Percentiles rank a stretch among this genome's conserved stretches.
Evolutionary conservation across 2,888 invertebrate species (phyloP).

Genomic region (Drosophila aldrichi): DNA sequence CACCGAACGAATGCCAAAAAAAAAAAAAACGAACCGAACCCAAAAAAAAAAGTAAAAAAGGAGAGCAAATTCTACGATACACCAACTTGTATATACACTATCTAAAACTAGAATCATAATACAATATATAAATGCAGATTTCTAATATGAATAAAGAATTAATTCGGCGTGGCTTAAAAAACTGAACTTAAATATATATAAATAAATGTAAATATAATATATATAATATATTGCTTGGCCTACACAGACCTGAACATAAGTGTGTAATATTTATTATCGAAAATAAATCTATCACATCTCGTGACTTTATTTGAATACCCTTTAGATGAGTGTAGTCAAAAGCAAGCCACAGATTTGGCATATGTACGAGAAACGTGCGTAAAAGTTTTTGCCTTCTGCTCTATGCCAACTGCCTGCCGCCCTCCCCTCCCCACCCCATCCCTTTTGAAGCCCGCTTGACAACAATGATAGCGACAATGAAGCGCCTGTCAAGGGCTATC

Average conservation of each 20-base stretch:
- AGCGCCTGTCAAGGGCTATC: slow-evolving; percentile 19
- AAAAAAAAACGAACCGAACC: too few relatives aligned
- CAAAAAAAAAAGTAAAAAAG: slow-evolving; percentile 19
- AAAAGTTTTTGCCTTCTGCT: slow-evolving; percentile 21
- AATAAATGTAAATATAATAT: too few relatives aligned
- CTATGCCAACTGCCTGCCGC: neutral
- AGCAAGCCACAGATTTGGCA: slow-evolving; percentile 40
- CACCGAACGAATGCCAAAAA: slow-evolving; percentile 49
- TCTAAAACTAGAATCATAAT: neutral
- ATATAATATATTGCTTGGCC: too few relatives aligned
- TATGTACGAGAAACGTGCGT: slow-evolving; percentile 39
- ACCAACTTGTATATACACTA: neutral
- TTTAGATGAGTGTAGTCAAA: neutral
- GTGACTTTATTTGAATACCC: neutral
- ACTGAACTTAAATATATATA: too few relatives aligned
- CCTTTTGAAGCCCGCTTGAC: slow-evolving; percentile 22
- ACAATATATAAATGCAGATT: neutral
- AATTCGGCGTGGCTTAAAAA: too few relatives aligned
- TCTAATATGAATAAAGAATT: too few relatives aligned
- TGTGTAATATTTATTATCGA: neutral
- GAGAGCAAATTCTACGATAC: neutral
- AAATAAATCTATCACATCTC: neutral
- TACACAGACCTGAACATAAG: too few relatives aligned
- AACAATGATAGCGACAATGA: slow-evolving; percentile 56
- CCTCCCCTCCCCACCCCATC: too few relatives aligned